Evolutionary conservation across 2,888 invertebrate genomes (phyloP), one percentile per base, ranked within the genome.

Genomic region (Scaptomyza cyrtandrae): DNA sequence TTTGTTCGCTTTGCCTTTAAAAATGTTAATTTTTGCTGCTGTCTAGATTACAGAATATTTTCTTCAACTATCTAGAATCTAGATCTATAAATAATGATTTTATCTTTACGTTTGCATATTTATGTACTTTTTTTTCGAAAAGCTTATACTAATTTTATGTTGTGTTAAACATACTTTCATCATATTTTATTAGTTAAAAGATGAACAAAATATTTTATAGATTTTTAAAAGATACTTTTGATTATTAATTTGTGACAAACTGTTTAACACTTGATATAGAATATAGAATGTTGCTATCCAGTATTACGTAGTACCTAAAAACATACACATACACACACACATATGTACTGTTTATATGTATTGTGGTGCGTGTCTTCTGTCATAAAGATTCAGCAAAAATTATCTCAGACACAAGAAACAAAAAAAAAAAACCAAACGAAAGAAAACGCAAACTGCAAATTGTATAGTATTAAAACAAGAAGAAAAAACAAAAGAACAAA

Each of bases 361-460:
- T 62, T 55, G 53, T 71, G 69, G 71, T 83, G 83, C 86, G 84
- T 83, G 84, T 78, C 75, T 69, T 52, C 52, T 69, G 66, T 75
- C 57, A 44, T 63, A 59, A 78, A 80, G 75, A 80, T 61, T 52
- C 48, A 62, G 52, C 46, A 56, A 13, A 11, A 35, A 43, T 53
- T 37, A 35, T 39, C 13, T 37, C 61, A 41, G 41, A 54, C 24
- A 24, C 24, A 24, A 24, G 5, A 85, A 81, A 10, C 3, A 16
- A 56, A 50, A 49, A 50, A 13, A 35, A n/a, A 24, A 54, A n/a
- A 24, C 33, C 58, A 55, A 49, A 53, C 7, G 39, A 53, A 54
- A 56, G 54, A 67, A 71, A 67, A 68, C 67, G 65, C 63, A 58
- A 83, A 56, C 78, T 87, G 81, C 78, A 83, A 83, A 83, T 83